Evolutionary conservation across 2,113 vertebrate species (phyloP), one percentile per base, ranked within the genome.

Genomic region (Macquaria australasica): DNA sequence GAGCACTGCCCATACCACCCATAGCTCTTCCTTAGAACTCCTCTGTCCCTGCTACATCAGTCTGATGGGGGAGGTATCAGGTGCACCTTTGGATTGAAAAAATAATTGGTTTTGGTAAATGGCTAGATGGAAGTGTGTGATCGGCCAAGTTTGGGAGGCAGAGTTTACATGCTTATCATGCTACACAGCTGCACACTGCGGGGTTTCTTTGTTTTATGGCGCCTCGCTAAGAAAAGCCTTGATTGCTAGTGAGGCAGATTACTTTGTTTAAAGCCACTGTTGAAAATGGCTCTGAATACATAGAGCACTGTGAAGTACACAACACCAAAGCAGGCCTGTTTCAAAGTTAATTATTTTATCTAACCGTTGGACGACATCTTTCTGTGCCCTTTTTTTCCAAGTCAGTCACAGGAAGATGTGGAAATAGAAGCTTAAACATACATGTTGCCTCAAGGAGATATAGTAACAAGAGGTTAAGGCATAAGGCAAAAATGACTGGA

Each of bases 51-150:
- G 76, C 86, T 79, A 82, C 62, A 82, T 78, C 53, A 15, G 73
- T 73, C 69, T 67, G 81, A 81, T 41, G 73, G 81, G 78, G 76
- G 63, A 78, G 77, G 91, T 77, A 88, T 85, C 91, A 93, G 68
- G 89, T 87, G 88, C 76, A 83, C 82, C 45, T 87, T 85, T 86
- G 84, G 75, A 93, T 87, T 88, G 87, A 88, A 90, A 92, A 90
- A 91, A 91, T 91, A 94, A 94, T 93, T 94, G 88, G 74, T 88
- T 94, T 91, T 73, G 72, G 85, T 89, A 79, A 94, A 88, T 66
- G 81, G 86, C 81, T 75, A 83, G 90, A 86, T 86, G 76, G 83
- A 87, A 87, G 59, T 31, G 81, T 87, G 85, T 77, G 85, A 92
- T 91, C 31, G 45, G 82, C 84, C 71, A 85, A 89, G 84, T 92